These are phyloP conservation scores for Rotaria macrura DNA, from an alignment of 2,888 invertebrate species.

Conservation along the genomic window DNA sequence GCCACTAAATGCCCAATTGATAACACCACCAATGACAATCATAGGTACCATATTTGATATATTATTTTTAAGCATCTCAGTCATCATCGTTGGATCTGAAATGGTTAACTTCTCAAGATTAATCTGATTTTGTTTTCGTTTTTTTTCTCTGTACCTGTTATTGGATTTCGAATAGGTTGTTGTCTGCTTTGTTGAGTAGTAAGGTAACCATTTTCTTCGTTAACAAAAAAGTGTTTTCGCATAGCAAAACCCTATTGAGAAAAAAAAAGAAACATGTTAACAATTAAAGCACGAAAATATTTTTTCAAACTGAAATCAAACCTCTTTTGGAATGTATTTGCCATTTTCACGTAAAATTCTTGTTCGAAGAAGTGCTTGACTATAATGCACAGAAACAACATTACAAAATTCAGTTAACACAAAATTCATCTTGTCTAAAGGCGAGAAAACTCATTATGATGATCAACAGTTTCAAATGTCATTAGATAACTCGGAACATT, in stretches of 20 bases:
- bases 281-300: neutral
- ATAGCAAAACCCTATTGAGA: conserved; percentile 63
- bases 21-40: conserved; percentile 99
- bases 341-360: conserved; percentile 86
- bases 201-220: conserved; percentile 86
- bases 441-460: too few species aligned
- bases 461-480: too few species aligned
- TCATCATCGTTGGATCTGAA: conserved; percentile 81
- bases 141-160: neutral
- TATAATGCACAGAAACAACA: conserved; percentile 40
- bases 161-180: conserved; percentile 34
- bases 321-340: conserved; percentile 77
- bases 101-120: neutral
- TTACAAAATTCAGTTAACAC: neutral
- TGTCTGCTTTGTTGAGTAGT: conserved; percentile 70
- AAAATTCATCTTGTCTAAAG: too few species aligned
- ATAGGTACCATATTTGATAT: conserved; percentile 94
- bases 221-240: conserved; percentile 85
- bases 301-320: conserved; percentile 35
- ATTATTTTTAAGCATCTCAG: conserved; percentile 97
- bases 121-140: neutral
- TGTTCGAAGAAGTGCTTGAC: conserved; percentile 87
- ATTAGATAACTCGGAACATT: too few species aligned
- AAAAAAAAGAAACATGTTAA: conserved; percentile 24
- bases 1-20: conserved; percentile 99